Base-by-base conservation (phyloP, 2,888 invertebrate species). In the Merodon equestris region DNA sequence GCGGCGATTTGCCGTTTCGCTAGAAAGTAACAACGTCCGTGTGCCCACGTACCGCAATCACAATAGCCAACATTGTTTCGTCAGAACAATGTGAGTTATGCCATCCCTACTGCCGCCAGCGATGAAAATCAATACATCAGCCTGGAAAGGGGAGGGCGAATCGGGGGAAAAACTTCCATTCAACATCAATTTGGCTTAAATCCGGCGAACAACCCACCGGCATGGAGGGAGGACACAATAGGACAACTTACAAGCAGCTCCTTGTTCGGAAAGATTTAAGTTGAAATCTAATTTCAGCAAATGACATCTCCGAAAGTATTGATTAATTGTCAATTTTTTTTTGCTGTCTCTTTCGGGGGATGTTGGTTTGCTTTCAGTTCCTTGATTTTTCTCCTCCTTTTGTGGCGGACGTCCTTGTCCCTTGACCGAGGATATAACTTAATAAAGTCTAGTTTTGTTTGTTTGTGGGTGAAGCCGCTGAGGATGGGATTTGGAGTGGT, bases 171-270 rank as follows among this genome's bases (percentile, higher is more conserved):
- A 40, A 63, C 66, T 57, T 63, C 57, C 72, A 58, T 67, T 73
- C 63, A 72, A 68, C 61, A 77, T 72, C 67, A 72, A 77, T 77
- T 77, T 77, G 51, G 72, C 72, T 72, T 53, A 73, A 63, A 73
- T 51, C 67, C 54, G 50, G n/a, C 5, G 40, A 7, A 40, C 40
- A 40, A 40, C n/a, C 40, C 40, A 40, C 40, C 2, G 40, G 12
- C 40, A 40, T 0, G 9, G 17, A 42, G 18, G 18, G 5, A 40
- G 40, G 9, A 40, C 40, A 40, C 3, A 40, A 40, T 3, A 36
- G 57, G 18, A 5, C 27, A 27, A 27, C 3, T 27, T 27, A 27
- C 27, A 40, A 40, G 34, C 13, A 9, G 12, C 27, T 42, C 42
- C 27, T 53, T 34, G 18, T 47, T 15, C 9, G 15, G 53, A 45